A percentile compares a stretch with the other conserved stretches of the same genome.
These are phyloP conservation scores for Apodemia mormo DNA, from an alignment of 2,888 invertebrate genomes.

Conservation along the genomic window DNA sequence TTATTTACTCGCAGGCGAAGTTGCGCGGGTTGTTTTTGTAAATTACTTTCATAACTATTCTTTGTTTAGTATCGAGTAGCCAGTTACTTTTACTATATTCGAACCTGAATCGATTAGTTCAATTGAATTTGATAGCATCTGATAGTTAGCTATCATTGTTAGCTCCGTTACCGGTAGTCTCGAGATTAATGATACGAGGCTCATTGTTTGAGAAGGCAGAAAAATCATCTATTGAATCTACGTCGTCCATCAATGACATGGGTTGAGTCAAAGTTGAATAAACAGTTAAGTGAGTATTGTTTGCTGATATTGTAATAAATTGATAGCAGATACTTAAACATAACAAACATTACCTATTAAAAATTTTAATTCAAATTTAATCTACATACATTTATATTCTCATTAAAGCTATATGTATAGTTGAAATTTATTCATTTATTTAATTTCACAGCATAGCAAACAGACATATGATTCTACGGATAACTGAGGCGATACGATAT, in stretches of 20 bases:
- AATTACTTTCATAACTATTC: no score
- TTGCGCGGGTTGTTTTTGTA: no score
- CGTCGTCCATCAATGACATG: slow-evolving; percentile 46
- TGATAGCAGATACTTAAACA: no score
- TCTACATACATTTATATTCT: no score
- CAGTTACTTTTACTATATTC: slow-evolving; percentile 62
- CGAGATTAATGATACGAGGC: slow-evolving; percentile 68
- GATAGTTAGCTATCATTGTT: slow-evolving; percentile 70
- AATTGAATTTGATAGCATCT: slow-evolving; percentile 65
- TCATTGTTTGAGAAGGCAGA: slow-evolving; percentile 69
- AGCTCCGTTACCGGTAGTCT: slow-evolving; percentile 64
- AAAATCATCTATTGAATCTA: slow-evolving; percentile 65
- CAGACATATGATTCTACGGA: no score
- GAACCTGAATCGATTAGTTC: slow-evolving; percentile 67
- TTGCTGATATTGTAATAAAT: slow-evolving; percentile 14
- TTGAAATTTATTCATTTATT: no score
- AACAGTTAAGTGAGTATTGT: slow-evolving; percentile 43
- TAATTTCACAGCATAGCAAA: no score
- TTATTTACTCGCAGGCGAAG: no score
- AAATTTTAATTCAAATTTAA: no score
- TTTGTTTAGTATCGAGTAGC: not conserved
- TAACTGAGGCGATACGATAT: no score
- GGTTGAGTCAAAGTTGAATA: slow-evolving; percentile 25
- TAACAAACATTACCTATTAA: no score
- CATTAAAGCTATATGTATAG: no score